Evolutionary conservation across 1,140 invertebrate genomes (phyloP).

Genomic region (Oreohelix idahoensis): DNA sequence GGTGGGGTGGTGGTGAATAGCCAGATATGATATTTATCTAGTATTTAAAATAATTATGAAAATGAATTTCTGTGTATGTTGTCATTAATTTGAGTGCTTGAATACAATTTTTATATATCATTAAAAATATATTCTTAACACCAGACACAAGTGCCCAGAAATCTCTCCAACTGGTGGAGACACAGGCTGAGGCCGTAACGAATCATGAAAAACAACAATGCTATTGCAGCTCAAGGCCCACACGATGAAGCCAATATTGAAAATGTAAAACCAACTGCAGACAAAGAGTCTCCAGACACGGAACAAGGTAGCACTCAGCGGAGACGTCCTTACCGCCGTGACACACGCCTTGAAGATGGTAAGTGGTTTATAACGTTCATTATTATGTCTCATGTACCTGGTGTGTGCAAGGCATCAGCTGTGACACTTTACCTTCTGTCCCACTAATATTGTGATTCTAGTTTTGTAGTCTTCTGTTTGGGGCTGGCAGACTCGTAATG

Average conservation of each 20-base stretch:
- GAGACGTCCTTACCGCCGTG: constrained; percentile 15
- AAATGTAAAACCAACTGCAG: constrained; percentile 36
- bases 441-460: too few relatives aligned
- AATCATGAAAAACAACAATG: constrained; percentile 42
- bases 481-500: too few relatives aligned
- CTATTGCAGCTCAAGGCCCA: constrained; percentile 28
- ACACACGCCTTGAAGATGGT: constrained; percentile 35
- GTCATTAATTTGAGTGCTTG: too few relatives aligned
- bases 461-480: too few relatives aligned
- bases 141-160: constrained; percentile 34
- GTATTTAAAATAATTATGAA: too few relatives aligned
- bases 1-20: too few relatives aligned
- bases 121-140: background rate
- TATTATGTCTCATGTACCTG: too few relatives aligned
- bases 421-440: too few relatives aligned
- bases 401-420: too few relatives aligned
- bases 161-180: constrained; percentile 41
- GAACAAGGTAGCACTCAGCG: constrained; percentile 10
- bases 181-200: constrained; percentile 5
- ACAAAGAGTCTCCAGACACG: constrained; percentile 33
- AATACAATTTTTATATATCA: too few relatives aligned
- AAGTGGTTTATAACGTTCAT: background rate
- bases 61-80: too few relatives aligned
- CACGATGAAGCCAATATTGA: constrained; percentile 41
- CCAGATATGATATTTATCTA: too few relatives aligned